A percentile compares a stretch with the other conserved stretches of the same genome.
phyloP scores from a whole-genome alignment of 2,113 vertebrate species.

The Atrichornis clamosus region DNA sequence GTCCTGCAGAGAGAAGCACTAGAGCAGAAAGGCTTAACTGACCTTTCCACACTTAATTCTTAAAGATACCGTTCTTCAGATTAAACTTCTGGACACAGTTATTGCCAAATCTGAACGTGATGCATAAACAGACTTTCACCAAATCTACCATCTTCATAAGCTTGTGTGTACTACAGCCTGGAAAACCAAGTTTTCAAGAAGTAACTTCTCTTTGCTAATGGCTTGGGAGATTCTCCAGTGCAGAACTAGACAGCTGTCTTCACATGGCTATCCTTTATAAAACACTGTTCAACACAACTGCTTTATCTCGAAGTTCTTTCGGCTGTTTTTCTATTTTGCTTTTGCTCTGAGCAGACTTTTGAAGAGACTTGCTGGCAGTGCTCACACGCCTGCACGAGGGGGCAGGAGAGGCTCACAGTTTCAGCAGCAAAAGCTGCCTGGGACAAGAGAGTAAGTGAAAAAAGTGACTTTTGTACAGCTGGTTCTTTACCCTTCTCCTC shows the following conservation, averaged over 20 bases:
- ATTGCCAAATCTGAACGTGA: neutral
- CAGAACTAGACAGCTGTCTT: neutral
- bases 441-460: neutral
- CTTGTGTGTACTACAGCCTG: neutral
- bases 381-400: constrained; percentile 69
- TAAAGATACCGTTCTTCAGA: neutral
- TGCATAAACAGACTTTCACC: neutral
- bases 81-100: neutral
- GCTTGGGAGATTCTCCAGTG: neutral
- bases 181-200: neutral
- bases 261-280: neutral
- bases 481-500: neutral
- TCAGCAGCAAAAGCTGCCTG: neutral
- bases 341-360: neutral
- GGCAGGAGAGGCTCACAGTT: constrained; percentile 73
- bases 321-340: neutral
- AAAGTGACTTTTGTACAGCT: neutral
- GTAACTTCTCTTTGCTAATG: neutral
- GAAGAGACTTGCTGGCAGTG: constrained; percentile 36
- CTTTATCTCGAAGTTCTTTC: neutral
- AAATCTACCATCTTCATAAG: neutral
- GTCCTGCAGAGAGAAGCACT: neutral
- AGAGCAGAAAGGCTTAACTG: neutral
- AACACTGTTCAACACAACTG: neutral
- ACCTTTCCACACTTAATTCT: neutral